Conservation (phyloP, 2,888 invertebrate species). For the Prostheceraeus crozeri region DNA sequence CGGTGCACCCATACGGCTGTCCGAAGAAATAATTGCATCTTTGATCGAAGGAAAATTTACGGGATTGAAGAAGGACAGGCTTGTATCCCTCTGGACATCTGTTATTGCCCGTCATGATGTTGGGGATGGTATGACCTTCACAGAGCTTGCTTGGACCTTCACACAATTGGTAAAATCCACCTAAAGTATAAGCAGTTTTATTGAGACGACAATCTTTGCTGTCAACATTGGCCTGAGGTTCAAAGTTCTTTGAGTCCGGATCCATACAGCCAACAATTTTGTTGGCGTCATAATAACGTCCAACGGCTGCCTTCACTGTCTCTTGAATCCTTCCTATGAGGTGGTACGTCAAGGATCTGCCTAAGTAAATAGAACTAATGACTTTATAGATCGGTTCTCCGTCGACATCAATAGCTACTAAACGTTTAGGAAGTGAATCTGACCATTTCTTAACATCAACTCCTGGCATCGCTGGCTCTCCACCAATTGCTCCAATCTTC, state of each 20-base stretch:
- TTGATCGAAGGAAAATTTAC: neutral
- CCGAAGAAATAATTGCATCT: neutral
- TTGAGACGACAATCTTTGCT: conserved; percentile 43
- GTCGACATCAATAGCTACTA: too few relatives aligned
- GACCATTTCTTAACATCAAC: too few relatives aligned
- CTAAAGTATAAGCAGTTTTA: conserved; percentile 46
- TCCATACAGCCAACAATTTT: conserved; percentile 46
- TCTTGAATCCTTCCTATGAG: too few relatives aligned
- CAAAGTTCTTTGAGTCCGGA: conserved; percentile 45
- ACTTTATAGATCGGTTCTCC: too few relatives aligned
- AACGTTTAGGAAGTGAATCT: too few relatives aligned
- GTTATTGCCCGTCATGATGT: neutral
- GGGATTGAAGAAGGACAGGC: neutral
- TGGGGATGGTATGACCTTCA: neutral
- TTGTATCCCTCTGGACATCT: conserved; percentile 3
- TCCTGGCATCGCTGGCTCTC: too few relatives aligned
- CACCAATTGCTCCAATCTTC: too few relatives aligned
- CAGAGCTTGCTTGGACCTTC: neutral
- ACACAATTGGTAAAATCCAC: conserved; percentile 46
- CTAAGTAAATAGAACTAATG: too few relatives aligned
- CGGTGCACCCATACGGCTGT: neutral
- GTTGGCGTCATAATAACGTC: conserved; percentile 47
- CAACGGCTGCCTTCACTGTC: conserved; percentile 43
- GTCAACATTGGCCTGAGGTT: conserved; percentile 46
- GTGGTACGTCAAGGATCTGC: too few relatives aligned